Percentiles rank a stretch among this genome's conserved stretches.
These are phyloP conservation scores for Gobius niger DNA, from an alignment of 2,113 vertebrate species.

Conservation along the genomic window DNA sequence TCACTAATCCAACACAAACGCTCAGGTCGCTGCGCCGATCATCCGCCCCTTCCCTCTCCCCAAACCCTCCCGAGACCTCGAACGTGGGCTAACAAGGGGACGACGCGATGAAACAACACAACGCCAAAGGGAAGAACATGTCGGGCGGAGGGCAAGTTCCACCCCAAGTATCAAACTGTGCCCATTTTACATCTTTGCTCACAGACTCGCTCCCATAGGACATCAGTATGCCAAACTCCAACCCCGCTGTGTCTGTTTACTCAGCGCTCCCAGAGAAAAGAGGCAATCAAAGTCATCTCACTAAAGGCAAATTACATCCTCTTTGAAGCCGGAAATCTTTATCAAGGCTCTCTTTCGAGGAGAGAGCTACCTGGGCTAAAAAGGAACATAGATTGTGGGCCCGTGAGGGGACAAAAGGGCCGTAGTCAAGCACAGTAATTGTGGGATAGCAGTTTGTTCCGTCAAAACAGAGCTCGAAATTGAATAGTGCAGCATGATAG, in stretches of 20 bases:
- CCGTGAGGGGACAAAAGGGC: background rate
- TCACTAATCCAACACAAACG: conserved; percentile 3
- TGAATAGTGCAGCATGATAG: conserved; percentile 17
- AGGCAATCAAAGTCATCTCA: conserved; percentile 60
- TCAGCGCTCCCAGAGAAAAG: conserved; percentile 46
- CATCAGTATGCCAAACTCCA: conserved; percentile 61
- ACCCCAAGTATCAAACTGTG: conserved; percentile 58
- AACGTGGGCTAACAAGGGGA: conserved; percentile 55
- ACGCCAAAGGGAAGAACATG: conserved; percentile 34
- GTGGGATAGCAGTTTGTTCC: conserved; percentile 21
- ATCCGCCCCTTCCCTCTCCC: conserved; percentile 40
- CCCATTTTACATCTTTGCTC: conserved; percentile 65
- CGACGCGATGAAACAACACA: conserved; percentile 41
- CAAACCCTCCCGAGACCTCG: conserved; percentile 45
- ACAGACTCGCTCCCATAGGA: conserved; percentile 63
- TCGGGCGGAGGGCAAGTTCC: conserved; percentile 51
- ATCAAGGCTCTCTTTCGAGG: conserved; percentile 34
- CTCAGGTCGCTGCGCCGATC: conserved; percentile 36
- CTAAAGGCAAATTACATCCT: conserved; percentile 50
- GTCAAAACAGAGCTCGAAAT: conserved; percentile 20
- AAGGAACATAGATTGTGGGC: background rate
- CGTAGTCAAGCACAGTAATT: conserved; percentile 21
- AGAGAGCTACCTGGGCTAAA: conserved; percentile 27
- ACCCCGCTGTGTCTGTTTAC: conserved; percentile 67
- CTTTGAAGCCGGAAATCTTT: conserved; percentile 46